phyloP scores from a whole-genome alignment of 2,113 vertebrate genomes.

The Pachyramphus minor region DNA sequence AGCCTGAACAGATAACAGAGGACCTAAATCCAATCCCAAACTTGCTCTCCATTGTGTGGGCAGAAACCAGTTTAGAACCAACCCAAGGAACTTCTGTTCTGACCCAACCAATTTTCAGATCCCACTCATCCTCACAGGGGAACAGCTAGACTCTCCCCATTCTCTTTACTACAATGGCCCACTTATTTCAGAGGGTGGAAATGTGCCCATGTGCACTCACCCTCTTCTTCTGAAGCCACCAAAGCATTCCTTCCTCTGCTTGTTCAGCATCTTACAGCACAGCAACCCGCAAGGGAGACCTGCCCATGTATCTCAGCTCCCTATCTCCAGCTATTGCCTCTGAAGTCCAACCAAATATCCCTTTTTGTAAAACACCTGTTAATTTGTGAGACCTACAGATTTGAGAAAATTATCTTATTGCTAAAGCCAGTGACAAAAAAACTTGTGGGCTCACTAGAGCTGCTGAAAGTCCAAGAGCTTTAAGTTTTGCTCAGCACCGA shows the following conservation, averaged over 20 bases:
- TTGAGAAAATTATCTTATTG: background rate
- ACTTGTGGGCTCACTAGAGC: background rate
- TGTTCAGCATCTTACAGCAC: background rate
- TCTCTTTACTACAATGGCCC: background rate
- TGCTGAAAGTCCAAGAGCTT: background rate
- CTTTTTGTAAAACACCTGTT: background rate
- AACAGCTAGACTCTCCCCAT: background rate
- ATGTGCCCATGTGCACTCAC: no score
- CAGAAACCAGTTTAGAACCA: background rate
- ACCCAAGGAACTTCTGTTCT: background rate
- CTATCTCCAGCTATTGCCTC: background rate
- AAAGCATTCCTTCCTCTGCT: background rate
- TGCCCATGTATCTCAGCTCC: background rate
- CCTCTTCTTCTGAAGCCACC: background rate
- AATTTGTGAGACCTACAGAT: background rate
- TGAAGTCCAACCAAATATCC: background rate
- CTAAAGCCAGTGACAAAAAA: background rate
- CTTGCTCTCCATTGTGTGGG: background rate
- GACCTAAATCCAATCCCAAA: background rate
- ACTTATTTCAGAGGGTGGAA: background rate
- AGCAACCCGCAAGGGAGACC: background rate
- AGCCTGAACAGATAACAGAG: background rate
- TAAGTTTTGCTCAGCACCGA: background rate
- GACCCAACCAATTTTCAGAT: background rate
- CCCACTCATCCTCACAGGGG: background rate